Base-by-base conservation (phyloP, 2,797 vertebrate species). In the Characodon lateralis region DNA sequence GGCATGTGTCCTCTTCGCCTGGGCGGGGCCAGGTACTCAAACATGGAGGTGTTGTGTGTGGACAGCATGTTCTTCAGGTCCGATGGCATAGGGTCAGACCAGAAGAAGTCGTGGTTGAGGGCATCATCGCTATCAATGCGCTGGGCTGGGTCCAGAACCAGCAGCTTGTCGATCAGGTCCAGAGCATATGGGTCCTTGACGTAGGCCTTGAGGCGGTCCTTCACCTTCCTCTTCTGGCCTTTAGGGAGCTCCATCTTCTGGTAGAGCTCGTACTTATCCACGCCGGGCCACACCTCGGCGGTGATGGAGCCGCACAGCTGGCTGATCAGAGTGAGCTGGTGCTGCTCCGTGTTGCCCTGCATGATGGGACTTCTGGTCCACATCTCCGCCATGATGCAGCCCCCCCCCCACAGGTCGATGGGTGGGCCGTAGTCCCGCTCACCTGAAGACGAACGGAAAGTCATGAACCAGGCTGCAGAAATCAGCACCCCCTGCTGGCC, bases 301-400 rank as follows among this genome's bases (percentile, higher is more conserved):
- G 97, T 99, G 88, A 99, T 98, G 91, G 98, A 99, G 71, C 98
- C 98, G 1, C 98, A 99, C 9, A 99, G 96, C 93, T 99, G 98
- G 92, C 98, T 99, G 94, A 99, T 99, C 72, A 99, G 97, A 0
- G 97, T 98, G 39, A 99, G 96, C 92, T 99, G 98, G 87, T 99
- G 98, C 91, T 99, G 98, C 80, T 99, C 98, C 0, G 98, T 99
- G 95, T 99, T 99, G 22, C 98, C 98, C 87, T 99, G 98, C 98
- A 99, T 99, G 94, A 99, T 99, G 61, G 98, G 98, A 93, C 98
- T 99, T 72, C 98, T 95, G 13, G 98, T 99, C 98, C 98, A 99
- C 98, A 99, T 99, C 93, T 99, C 98, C 0, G 98, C 98, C 98
- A 99, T 99, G 93, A 99, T 99, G 92, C 98, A 99, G 66, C 98